Evolutionary conservation across 2,888 invertebrate genomes (phyloP).

Genomic region (Gastracanthus pulcherrimus): DNA sequence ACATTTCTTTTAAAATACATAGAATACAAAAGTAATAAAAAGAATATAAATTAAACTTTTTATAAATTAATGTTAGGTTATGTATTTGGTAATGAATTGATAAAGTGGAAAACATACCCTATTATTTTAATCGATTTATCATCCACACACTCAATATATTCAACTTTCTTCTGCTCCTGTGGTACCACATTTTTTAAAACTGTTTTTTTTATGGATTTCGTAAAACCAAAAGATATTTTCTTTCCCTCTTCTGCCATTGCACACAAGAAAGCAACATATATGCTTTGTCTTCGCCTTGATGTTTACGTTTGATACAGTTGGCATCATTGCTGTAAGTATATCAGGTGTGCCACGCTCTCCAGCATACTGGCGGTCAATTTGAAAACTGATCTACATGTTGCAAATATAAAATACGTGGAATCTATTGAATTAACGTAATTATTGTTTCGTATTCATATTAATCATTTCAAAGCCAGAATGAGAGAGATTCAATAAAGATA

Average conservation of each 20-base stretch:
- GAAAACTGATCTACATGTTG: neutral
- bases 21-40: neutral
- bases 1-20: neutral
- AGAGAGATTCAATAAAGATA: too few relatives aligned
- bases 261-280: neutral
- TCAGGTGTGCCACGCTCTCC: neutral
- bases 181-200: conserved; percentile 74
- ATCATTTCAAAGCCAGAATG: too few relatives aligned
- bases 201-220: conserved; percentile 82
- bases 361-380: neutral
- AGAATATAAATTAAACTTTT: neutral
- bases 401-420: too few relatives aligned
- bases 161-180: conserved; percentile 79
- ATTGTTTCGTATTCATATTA: neutral
- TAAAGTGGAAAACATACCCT: conserved; percentile 78
- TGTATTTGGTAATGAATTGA: neutral
- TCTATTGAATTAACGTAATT: too few relatives aligned
- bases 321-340: neutral
- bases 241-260: conserved; percentile 79
- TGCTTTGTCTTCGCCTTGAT: too few relatives aligned
- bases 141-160: conserved; percentile 88
- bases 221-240: conserved; percentile 90
- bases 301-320: conserved; percentile 11
- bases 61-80: conserved; percentile 56
- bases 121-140: conserved; percentile 87